Conservation (phyloP, 2,113 vertebrate species). For the Festucalex cinctus region DNA sequence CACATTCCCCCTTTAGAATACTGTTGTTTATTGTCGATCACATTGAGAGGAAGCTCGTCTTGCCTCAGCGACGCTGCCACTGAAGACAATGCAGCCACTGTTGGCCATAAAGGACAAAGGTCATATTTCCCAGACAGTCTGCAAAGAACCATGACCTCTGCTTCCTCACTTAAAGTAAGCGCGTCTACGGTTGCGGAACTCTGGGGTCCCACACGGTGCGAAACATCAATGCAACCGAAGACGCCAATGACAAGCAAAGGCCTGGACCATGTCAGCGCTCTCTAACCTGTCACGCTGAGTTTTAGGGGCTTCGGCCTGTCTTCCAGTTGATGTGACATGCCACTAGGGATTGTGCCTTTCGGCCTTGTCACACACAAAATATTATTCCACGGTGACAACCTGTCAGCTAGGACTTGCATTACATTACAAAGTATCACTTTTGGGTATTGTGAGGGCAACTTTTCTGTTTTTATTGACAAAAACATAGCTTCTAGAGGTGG, state of each 20-base stretch:
- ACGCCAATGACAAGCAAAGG: conserved; percentile 51
- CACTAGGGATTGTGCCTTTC: conserved; percentile 28
- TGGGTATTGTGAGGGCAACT: conserved; percentile 5
- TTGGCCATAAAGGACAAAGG: conserved; percentile 22
- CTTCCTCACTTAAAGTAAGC: conserved; percentile 26
- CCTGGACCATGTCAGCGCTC: conserved; percentile 52
- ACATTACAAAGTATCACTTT: conserved; percentile 1
- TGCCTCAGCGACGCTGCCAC: conserved; percentile 5
- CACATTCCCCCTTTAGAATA: neutral
- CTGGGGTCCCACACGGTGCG: conserved; percentile 37
- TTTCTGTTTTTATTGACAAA: neutral
- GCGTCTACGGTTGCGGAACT: conserved; percentile 18
- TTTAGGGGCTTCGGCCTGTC: conserved; percentile 46
- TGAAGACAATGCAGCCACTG: conserved; percentile 7
- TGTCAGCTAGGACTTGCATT: conserved; percentile 17
- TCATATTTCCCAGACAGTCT: conserved; percentile 34
- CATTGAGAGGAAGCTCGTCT: conserved; percentile 1
- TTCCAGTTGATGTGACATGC: conserved; percentile 48
- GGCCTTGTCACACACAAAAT: conserved; percentile 35
- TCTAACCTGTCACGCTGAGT: conserved; percentile 55
- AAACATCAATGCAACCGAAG: conserved; percentile 43
- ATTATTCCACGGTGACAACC: conserved; percentile 12
- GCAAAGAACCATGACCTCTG: conserved; percentile 35
- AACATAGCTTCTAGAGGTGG: neutral
- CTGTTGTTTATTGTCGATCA: neutral